Evolutionary conservation across 2,797 vertebrate species (phyloP), one percentile per base, ranked within the genome.

Genomic region (Neomorphus geoffroyi): DNA sequence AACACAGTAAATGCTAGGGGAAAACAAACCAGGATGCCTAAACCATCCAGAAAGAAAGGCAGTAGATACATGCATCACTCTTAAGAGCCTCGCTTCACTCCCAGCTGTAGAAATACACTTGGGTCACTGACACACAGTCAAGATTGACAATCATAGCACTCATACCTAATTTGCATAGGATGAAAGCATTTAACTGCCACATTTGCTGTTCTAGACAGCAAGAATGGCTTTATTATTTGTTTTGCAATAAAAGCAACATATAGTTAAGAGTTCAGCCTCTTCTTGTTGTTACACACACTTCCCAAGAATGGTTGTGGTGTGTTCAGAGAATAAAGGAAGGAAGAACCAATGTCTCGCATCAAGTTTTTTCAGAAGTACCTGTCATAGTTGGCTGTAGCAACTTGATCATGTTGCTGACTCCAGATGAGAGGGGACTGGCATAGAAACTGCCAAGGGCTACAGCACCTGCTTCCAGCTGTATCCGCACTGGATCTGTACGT

Each of bases 391-490:
- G 98, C 75, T 99, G 99, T 23, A 99, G 97, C 87, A 99, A 92
- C 96, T 99, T 99, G 37, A 99, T 98, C 45, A 99, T 97, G 57
- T 98, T 98, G 94, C 98, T 98, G 60, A 99, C 98, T 95, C 98
- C 99, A 26, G 97, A 92, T 9, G 98, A 98, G 37, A 99, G 98
- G 58, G 99, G 98, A 97, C 98, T 98, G 50, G 97, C 98, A 89
- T 99, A 99, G 86, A 99, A 98, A 9, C 98, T 98, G 70, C 98
- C 98, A 86, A 99, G 98, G 82, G 99, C 98, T 46, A 98, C 80
- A 94, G 98, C 98, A 75, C 98, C 98, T 27, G 99, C 98, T 97
- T 99, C 99, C 96, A 99, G 80, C 71, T 98, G 98, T 84, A 98
- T 97, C 85, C 98, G 96, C 10, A 97, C 96, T 2, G 96, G 61